A percentile compares a stretch with the other conserved stretches of the same genome.
Evolutionary conservation across 2,113 vertebrate species (phyloP).

Genomic region (Arizona elegans): DNA sequence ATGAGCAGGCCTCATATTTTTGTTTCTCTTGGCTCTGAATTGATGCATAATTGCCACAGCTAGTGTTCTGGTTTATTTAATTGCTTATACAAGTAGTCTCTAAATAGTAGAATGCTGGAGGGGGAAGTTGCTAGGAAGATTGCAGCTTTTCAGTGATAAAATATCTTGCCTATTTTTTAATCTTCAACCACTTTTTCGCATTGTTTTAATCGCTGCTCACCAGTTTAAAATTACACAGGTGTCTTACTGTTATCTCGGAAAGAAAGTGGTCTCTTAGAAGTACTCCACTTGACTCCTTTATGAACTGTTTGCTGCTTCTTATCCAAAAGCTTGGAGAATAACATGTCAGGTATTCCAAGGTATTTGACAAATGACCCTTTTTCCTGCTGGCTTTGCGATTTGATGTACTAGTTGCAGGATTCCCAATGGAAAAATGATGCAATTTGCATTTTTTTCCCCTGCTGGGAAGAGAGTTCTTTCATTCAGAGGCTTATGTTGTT

Average conservation of each 20-base stretch:
- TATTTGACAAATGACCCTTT: not conserved
- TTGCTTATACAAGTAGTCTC: not conserved
- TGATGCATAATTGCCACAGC: not conserved
- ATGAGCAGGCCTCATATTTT: not conserved
- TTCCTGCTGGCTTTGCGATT: not conserved
- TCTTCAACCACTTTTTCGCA: not conserved
- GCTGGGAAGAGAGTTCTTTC: not conserved
- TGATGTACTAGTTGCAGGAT: not conserved
- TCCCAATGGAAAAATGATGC: not conserved
- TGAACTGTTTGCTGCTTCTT: not conserved
- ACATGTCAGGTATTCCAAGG: not conserved
- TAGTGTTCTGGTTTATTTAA: not conserved
- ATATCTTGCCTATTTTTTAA: not conserved
- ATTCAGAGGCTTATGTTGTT: not conserved
- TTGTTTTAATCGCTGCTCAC: not conserved
- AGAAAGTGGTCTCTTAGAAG: not conserved
- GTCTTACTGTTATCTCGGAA: not conserved
- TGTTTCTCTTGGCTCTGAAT: not conserved
- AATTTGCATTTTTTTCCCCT: not conserved
- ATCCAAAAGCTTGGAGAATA: not conserved
- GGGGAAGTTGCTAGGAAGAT: not conserved
- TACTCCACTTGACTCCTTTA: not conserved
- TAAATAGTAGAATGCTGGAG: not conserved
- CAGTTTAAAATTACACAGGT: not conserved
- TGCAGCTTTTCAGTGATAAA: not conserved